Percentiles rank a stretch among this genome's conserved stretches.
Conservation (phyloP, 2,888 invertebrate genomes). For the Micoletzkya japonica region DNA sequence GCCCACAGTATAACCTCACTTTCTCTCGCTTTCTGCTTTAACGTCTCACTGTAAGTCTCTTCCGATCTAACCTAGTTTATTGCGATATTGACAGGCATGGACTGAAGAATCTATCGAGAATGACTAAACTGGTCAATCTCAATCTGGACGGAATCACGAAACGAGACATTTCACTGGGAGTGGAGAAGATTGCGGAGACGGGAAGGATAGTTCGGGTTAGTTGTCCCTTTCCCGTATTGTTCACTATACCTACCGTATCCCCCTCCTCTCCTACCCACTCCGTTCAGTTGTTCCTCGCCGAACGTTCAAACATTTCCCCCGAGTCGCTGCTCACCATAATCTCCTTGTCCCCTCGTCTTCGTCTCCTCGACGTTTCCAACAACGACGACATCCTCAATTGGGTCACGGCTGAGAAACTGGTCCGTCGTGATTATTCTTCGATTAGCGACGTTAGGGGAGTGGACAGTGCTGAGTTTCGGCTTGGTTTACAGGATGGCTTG, state of each 20-base stretch:
- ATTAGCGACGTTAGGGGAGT: no score
- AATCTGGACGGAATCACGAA: slow-evolving; percentile 48
- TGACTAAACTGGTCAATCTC: slow-evolving; percentile 29
- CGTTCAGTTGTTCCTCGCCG: slow-evolving; percentile 39
- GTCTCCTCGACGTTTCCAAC: slow-evolving; percentile 39
- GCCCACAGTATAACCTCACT: slow-evolving; percentile 30
- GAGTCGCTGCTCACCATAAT: slow-evolving; percentile 32
- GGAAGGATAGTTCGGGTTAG: slow-evolving; percentile 35
- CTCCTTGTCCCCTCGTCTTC: slow-evolving; percentile 28
- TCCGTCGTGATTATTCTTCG: slow-evolving; percentile 6
- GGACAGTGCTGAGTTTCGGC: no score
- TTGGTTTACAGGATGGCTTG: no score
- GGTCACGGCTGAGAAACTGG: slow-evolving; percentile 31
- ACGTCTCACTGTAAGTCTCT: slow-evolving; percentile 32
- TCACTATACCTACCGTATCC: neutral
- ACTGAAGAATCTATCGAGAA: slow-evolving; percentile 17
- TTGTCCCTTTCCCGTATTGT: neutral
- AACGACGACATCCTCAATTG: slow-evolving; percentile 34
- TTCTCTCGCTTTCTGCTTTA: slow-evolving; percentile 44
- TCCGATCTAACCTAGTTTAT: neutral
- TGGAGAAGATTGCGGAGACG: slow-evolving; percentile 35
- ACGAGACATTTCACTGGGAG: slow-evolving; percentile 43
- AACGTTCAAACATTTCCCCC: slow-evolving; percentile 35
- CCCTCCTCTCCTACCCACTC: no score
- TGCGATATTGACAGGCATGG: slow-evolving; percentile 23